A percentile compares a stretch with the other conserved stretches of the same genome.
Evolutionary conservation across 2,113 vertebrate genomes (phyloP).

Genomic region (Actenoides lindsayi): DNA sequence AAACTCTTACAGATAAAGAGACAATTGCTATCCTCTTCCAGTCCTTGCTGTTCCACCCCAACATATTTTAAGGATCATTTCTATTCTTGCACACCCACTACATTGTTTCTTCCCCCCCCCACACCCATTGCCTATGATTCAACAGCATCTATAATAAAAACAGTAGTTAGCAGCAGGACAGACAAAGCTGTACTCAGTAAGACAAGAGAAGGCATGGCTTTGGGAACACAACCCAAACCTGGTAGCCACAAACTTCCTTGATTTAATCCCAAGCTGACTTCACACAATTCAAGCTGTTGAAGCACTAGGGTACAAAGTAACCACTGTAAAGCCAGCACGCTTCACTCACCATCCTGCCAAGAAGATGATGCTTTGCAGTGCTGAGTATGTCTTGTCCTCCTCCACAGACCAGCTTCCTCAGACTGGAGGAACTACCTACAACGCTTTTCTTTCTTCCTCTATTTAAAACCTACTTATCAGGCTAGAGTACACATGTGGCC

Average conservation of each 20-base stretch:
- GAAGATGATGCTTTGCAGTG: accelerated
- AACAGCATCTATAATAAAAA: not conserved
- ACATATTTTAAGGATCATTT: constrained; percentile 16
- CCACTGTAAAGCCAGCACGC: not conserved
- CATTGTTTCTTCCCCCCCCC: not conserved
- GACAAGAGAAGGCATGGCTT: not conserved
- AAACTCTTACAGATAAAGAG: not conserved
- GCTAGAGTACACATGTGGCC: not conserved
- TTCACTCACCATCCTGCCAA: not conserved
- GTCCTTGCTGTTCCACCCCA: not conserved
- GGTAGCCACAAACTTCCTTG: not conserved
- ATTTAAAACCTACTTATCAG: not conserved
- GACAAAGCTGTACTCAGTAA: not conserved
- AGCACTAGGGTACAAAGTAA: not conserved
- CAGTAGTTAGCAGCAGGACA: not conserved
- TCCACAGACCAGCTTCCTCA: not conserved
- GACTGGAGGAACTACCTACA: accelerated
- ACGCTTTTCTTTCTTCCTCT: not conserved
- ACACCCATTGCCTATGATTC: not conserved
- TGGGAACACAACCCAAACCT: not conserved
- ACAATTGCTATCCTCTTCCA: constrained; percentile 11
- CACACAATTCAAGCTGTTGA: not conserved
- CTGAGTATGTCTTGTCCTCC: accelerated
- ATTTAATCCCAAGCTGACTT: not conserved
- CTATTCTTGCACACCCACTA: not conserved